A percentile compares a stretch with the other conserved stretches of the same genome.
phyloP scores from a whole-genome alignment of 2,113 vertebrate species.

The Dinomys branickii region DNA sequence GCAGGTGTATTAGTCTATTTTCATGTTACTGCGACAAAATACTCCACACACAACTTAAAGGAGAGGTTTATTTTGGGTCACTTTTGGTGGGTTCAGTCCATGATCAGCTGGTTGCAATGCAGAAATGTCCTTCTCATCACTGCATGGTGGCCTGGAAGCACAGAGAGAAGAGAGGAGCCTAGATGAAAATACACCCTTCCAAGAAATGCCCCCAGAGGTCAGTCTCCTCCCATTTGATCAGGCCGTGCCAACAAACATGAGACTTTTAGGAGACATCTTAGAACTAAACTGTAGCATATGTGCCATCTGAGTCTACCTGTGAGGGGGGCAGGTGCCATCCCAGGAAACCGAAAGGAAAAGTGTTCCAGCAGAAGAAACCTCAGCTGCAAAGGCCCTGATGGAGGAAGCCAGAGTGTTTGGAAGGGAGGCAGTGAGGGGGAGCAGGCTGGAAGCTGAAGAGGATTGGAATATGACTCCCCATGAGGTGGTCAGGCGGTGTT shows the following conservation, averaged over 20 bases:
- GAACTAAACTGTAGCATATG: not conserved
- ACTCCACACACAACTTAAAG: not conserved
- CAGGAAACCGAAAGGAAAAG: no score
- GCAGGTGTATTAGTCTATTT: not conserved
- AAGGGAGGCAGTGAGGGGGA: not conserved
- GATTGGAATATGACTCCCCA: not conserved
- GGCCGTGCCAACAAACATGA: not conserved
- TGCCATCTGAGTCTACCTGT: not conserved
- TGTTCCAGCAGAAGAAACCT: not conserved
- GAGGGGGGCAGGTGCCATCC: not conserved
- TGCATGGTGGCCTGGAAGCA: not conserved
- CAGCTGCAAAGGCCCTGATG: not conserved
- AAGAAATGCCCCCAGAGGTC: not conserved
- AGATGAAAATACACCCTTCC: not conserved
- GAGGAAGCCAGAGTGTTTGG: not conserved
- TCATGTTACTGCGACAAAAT: not conserved
- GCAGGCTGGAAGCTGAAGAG: no score
- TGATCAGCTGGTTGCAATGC: not conserved
- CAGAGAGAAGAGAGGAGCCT: not conserved
- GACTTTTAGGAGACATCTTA: not conserved
- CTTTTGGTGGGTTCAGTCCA: not conserved
- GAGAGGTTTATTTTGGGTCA: not conserved
- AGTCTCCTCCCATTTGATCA: not conserved
- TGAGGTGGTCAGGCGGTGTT: not conserved
- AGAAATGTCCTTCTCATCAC: not conserved